Conservation (phyloP, 2,888 invertebrate genomes). For the Meganola albula region DNA sequence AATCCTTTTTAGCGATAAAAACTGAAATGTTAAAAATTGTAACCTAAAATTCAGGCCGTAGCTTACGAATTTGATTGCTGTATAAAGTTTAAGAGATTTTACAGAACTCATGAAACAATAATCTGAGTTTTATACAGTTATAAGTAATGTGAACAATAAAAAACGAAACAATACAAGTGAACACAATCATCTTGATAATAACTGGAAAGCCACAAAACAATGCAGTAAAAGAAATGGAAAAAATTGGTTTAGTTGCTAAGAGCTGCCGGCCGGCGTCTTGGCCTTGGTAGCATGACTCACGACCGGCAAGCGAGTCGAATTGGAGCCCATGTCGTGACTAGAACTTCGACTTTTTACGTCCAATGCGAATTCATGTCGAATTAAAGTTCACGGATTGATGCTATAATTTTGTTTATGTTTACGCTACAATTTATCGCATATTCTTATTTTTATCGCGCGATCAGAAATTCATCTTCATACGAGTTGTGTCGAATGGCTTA, state of each 20-base stretch:
- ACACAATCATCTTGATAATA: slow-evolving; percentile 32
- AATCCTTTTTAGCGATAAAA: no score
- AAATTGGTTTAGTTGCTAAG: slow-evolving; percentile 47
- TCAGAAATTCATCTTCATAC: no score
- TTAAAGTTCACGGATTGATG: slow-evolving; percentile 37
- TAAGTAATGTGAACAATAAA: slow-evolving; percentile 11
- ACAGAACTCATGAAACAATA: no score
- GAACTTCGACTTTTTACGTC: slow-evolving; percentile 30
- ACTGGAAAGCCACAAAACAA: slow-evolving; percentile 45
- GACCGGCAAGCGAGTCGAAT: slow-evolving; percentile 38
- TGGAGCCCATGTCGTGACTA: slow-evolving; percentile 36
- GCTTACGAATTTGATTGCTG: no score
- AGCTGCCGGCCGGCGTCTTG: slow-evolving; percentile 62
- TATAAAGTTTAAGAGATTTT: no score
- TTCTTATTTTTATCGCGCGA: no score
- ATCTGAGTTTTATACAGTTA: no score
- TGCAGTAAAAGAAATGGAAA: slow-evolving; percentile 48
- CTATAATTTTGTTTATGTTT: slow-evolving; percentile 23
- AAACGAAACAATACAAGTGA: slow-evolving; percentile 12
- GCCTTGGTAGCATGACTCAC: slow-evolving; percentile 61
- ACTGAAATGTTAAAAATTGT: no score
- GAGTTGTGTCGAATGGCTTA: no score
- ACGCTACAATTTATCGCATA: slow-evolving; percentile 19
- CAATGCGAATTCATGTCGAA: slow-evolving; percentile 32
- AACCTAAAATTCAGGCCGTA: no score